Base-by-base conservation (phyloP, 1,140 invertebrate species). In the Drosophila pectinifera region DNA sequence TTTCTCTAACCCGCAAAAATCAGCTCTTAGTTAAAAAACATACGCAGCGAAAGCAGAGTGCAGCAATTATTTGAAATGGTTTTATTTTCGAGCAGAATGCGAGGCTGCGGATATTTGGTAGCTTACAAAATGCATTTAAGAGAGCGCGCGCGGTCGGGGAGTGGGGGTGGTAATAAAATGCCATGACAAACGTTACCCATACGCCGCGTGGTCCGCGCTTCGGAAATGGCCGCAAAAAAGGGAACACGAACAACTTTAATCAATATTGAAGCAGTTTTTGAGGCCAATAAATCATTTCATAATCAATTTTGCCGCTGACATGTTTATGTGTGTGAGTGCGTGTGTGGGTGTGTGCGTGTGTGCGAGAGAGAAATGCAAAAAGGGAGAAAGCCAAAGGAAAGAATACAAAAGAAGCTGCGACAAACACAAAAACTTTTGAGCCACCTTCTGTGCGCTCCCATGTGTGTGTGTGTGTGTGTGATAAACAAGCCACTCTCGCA, bases 221-320 rank as follows among this genome's bases (percentile, higher is more conserved):
- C 61, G 54, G 72, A 85, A 77, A 77, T 80, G 54, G 62, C 65
- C 57, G 28, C 48, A 78, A 74, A 45, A 24, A 16, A 20, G 26
- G 31, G 39, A 31, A 28, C 45, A 62, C 70, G 7, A 76, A 78
- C 63, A 83, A 82, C 83, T 88, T 88, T 88, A 89, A 88, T 88
- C 84, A 88, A 88, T 88, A 88, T 89, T 89, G 83, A 89, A 88
- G 83, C 83, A 84, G 73, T 89, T 88, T 88, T 88, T 89, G 83
- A 89, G 79, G 76, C 83, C 83, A 88, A 88, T 88, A 88, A 88
- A 88, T 88, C 83, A 88, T 88, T 89, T 88, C 84, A 88, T 88
- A 88, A 88, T 88, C 83, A 88, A 88, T 88, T 88, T 88, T 88
- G 83, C 80, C 51, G 69, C 76, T 77, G 83, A 88, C 83, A 82